Base-by-base conservation (phyloP, 2,113 vertebrate genomes). In the Felis catus region DNA sequence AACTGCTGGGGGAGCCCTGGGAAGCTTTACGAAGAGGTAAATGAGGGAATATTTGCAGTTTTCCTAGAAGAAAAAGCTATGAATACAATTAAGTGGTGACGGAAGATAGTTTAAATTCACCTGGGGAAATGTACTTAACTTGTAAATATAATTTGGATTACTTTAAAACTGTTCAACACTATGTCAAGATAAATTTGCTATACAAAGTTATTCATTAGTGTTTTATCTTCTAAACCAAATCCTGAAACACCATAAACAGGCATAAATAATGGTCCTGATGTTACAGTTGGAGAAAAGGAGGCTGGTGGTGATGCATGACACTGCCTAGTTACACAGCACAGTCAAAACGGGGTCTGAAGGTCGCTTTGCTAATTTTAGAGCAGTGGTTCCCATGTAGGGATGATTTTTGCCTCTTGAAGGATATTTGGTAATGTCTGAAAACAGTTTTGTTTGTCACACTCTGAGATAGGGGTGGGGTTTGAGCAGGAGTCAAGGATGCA, bases 51-150 rank as follows among this genome's bases (percentile, higher is more conserved):
- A 29, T 74, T 39, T 36, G 13, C 25, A 41, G 33, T 88, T 70
- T 89, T 84, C 71, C 71, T 80, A 83, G 81, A 92, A 90, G 41
- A 91, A 89, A 97, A 84, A 61, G 29, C 71, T 18, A 79, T 88
- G 18, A 93, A 74, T 66, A 81, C 82, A 97, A 78, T 58, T 89
- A 73, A 94, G 27, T 27, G 51, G n/a, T 65, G 45, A 68, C 39
- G 91, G 65, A 91, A 68, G 87, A 58, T 23, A 84, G 33, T 58
- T 92, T 90, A 90, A 82, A 82, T 83, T 94, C 65, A 33, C 48
- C 58, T 48, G 7, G 33, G 65, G 58, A 89, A 90, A 95, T 71
- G 25, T 27, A 79, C 33, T 91, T 95, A 93, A 48, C 21, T 36
- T 87, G 31, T 74, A 95, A 90, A 95, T 71, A 78, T 14, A 36